Base-by-base conservation (phyloP, 2,797 vertebrate genomes). In the Rallus crepitans region DNA sequence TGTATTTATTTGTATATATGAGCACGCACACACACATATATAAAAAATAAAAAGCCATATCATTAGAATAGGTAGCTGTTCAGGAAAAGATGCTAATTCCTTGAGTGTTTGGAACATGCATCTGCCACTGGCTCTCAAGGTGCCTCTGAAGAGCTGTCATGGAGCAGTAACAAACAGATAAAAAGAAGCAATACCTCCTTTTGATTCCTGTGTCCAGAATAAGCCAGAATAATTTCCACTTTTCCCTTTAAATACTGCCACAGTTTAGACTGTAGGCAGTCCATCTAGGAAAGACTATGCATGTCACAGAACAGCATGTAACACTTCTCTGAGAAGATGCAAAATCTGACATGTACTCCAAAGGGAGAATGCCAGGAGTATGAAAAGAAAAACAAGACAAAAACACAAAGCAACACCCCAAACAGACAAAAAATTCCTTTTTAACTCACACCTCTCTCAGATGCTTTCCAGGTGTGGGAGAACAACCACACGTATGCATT, bases 11-110 rank as follows among this genome's bases (percentile, higher is more conserved):
- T 91, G 37, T 2, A 5, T 14, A 35, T 11, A 50, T 31, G 17
- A 4, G 4, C 3, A 24, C 10, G 24, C 13, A 27, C 5, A 52
- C 8, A 61, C 1, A 31, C 1, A 47, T 1, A 8, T 2, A 40
- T 12, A 33, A 7, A 56, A 3, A 61, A 92, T 73, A 59, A 90
- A 91, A 82, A 88, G 37, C 50, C 68, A 3, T n/a, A 42, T 52
- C 37, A 59, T 28, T 76, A 48, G 30, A 71, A 75, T 19, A 57
- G 60, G 15, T 42, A 69, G 18, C 55, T 33, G 17, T 73, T 78
- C 39, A 75, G n/a, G 35, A 60, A 50, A 60, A 82, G 31, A 60
- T 39, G 19, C 30, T 64, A 85, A 91, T 10, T 80, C 7, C 25
- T 70, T 27, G 16, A 39, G 42, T 14, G 31, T 71, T 42, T 89